Percentiles rank a stretch among this genome's conserved stretches.
Evolutionary conservation across 2,797 vertebrate species (phyloP).

Genomic region (Hoplostethus atlanticus): DNA sequence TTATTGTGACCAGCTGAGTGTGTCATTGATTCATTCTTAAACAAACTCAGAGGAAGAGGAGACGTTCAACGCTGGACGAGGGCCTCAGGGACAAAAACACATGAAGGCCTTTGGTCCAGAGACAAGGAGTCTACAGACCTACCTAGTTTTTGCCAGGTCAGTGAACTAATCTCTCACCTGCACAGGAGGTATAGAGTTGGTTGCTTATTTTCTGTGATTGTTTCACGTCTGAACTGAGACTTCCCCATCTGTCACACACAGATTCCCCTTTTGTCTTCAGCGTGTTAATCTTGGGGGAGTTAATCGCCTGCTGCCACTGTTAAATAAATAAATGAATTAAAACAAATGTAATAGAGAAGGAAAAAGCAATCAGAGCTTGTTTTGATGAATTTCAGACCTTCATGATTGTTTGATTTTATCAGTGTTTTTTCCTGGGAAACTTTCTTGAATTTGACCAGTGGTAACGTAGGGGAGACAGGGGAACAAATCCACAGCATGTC

Average conservation of each 20-base stretch:
- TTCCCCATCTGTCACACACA: not conserved
- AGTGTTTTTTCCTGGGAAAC: not conserved
- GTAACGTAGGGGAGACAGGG: not conserved
- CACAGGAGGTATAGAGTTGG: not conserved
- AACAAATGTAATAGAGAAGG: not conserved
- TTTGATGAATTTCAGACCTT: not conserved
- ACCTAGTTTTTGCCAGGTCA: conserved; percentile 1
- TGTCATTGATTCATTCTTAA: conserved; percentile 73
- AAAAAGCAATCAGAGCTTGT: not conserved
- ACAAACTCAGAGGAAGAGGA: conserved; percentile 39
- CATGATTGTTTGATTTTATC: too few species aligned
- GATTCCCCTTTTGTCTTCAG: not conserved
- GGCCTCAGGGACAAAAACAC: conserved; percentile 15
- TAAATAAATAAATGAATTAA: conserved; percentile 1
- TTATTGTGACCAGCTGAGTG: conserved; percentile 73
- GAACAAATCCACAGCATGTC: not conserved
- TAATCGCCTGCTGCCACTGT: not conserved
- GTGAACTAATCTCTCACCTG: not conserved
- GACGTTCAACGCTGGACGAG: conserved; percentile 18
- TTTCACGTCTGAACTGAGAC: not conserved
- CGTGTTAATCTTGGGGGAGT: not conserved
- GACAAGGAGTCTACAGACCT: not conserved
- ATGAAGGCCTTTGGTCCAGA: conserved; percentile 39
- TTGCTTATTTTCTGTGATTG: not conserved
- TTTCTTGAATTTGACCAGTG: not conserved